Percentiles rank a stretch among this genome's conserved stretches.
Conservation (phyloP, 2,797 vertebrate genomes). For the Monodelphis domestica region DNA sequence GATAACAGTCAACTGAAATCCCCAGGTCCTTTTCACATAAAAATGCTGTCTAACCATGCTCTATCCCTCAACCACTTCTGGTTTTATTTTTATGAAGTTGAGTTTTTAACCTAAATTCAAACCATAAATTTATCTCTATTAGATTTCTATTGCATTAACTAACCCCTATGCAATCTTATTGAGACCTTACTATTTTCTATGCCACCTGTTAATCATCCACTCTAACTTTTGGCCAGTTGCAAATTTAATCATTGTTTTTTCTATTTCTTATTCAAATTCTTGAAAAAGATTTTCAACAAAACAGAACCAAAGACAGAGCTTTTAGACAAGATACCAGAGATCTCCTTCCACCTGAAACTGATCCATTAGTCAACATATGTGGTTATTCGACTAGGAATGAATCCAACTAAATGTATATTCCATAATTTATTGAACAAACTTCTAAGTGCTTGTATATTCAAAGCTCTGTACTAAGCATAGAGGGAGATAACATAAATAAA, state of each 20-base stretch:
- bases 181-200: background rate
- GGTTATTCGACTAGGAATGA: background rate
- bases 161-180: background rate
- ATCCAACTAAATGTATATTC: background rate
- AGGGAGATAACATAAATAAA: background rate
- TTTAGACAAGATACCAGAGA: background rate
- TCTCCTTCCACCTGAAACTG: background rate
- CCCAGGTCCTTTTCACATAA: background rate
- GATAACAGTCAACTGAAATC: background rate
- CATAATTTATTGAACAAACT: background rate
- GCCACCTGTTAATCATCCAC: background rate
- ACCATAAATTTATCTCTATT: background rate
- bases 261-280: background rate
- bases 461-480: background rate
- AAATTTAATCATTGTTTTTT: background rate
- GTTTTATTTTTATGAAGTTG: background rate
- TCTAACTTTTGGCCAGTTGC: background rate
- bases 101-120: background rate
- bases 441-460: background rate
- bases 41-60: background rate
- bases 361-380: background rate
- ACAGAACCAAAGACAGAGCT: too few relatives aligned
- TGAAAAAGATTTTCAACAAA: background rate
- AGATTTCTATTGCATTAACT: background rate
- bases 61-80: background rate